Evolutionary conservation across 1,140 invertebrate species (phyloP), one percentile per base, ranked within the genome.

Genomic region (Drosophila ficusphila): DNA sequence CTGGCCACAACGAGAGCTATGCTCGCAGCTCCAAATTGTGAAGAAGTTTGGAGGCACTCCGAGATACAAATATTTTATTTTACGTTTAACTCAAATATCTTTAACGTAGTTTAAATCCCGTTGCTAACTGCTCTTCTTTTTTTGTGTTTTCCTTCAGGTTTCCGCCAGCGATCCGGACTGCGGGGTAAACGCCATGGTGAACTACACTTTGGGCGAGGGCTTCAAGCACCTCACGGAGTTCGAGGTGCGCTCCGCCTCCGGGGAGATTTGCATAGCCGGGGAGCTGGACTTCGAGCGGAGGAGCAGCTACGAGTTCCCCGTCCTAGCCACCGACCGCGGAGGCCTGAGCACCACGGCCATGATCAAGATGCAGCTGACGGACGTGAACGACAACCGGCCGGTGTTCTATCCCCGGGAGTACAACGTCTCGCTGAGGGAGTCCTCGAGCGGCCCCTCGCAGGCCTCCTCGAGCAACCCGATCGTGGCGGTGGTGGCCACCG

Each of bases 371-470:
- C 95, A 97, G 92, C 93, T 99, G 36, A 95, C 95, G 14, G 98
- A 99, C 92, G 95, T 98, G 39, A 99, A 99, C 92, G 98, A 99
- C 93, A 99, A 99, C 92, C 93, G 94, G 3, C 98, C 98, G 0
- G 94, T 95, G 18, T 99, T 99, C 93, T 95, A 96, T 82, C 96
- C 97, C 6, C 93, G 93, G 8, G 95, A 95, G 76, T 98, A 98
- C 93, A 98, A 97, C 91, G 96, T 98, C 8, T 97, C 96, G 27
- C 89, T 98, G 62, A 93, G 95, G 31, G 96, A 96, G 67, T 94
- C 95, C 18, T 94, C 95, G 9, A 69, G 41, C 7, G 89, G 92
- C 18, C 61, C 90, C 3, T 89, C 92, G 0, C 91, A 90, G 12
- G 89, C 91, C 0, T 91, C 91, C 0, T 91, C 93, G 7, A 53